These are phyloP conservation scores for Malurus alboscapulatus DNA, from an alignment of 2,113 vertebrate species.

Conservation along the genomic window DNA sequence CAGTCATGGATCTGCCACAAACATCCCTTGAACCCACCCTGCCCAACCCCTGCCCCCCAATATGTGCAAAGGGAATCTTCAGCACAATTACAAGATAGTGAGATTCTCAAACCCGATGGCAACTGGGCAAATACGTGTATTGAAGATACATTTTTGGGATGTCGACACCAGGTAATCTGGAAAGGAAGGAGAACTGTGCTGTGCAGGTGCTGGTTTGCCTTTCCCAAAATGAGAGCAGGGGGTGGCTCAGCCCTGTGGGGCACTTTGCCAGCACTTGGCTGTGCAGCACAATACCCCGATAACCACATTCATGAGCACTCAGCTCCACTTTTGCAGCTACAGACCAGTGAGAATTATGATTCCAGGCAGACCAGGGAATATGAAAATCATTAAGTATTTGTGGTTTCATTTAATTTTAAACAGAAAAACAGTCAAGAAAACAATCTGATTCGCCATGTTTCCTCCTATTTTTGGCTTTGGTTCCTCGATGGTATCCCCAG, in stretches of 20 bases:
- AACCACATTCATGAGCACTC: background rate
- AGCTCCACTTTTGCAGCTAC: background rate
- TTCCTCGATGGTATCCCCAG: background rate
- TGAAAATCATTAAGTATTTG: background rate
- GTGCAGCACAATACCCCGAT: fast-evolving
- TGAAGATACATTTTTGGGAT: background rate
- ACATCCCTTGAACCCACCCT: background rate
- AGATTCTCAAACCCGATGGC: fast-evolving
- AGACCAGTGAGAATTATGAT: background rate
- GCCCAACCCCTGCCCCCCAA: too few species aligned
- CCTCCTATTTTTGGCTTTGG: background rate
- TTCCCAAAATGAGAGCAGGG: background rate
- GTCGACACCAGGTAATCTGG: fast-evolving
- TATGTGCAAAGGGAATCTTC: background rate
- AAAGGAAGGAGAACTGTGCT: background rate
- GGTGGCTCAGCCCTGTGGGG: fast-evolving
- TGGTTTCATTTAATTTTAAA: constrained; percentile 44
- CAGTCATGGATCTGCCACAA: background rate
- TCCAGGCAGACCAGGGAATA: background rate
- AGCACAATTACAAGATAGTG: background rate
- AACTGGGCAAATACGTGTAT: background rate
- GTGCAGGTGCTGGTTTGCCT: background rate
- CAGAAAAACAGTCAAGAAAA: background rate
- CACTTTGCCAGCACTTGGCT: fast-evolving
- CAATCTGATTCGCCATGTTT: background rate